Conservation (phyloP, 2,797 vertebrate species). For the Enteromius radiatus region DNA sequence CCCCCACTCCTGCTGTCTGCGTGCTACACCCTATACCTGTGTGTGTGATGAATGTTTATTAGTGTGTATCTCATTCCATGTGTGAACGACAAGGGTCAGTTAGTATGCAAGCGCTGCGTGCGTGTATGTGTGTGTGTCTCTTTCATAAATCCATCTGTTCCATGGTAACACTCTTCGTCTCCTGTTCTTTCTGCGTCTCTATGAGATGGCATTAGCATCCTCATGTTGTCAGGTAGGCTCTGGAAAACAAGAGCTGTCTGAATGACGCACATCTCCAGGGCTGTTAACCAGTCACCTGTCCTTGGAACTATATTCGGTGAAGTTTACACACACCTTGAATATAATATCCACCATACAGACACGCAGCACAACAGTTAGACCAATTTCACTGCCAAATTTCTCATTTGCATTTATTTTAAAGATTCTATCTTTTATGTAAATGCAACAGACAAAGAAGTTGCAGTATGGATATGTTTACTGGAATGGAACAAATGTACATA, state of each 20-base stretch:
- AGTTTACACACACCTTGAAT: constrained; percentile 47
- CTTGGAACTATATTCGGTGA: constrained; percentile 45
- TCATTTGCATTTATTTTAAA: constrained; percentile 59
- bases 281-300: constrained; percentile 48
- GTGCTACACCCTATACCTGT: constrained; percentile 49
- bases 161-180: constrained; percentile 56
- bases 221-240: constrained; percentile 52
- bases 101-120: constrained; percentile 15
- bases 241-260: constrained; percentile 42
- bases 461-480: background rate
- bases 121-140: constrained; percentile 20
- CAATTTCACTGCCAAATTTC: constrained; percentile 64
- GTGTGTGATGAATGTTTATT: constrained; percentile 50
- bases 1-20: constrained; percentile 53
- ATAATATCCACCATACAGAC: constrained; percentile 26
- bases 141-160: constrained; percentile 61
- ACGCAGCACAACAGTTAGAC: constrained; percentile 59
- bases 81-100: constrained; percentile 45
- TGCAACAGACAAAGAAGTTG: constrained; percentile 28
- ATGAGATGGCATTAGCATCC: constrained; percentile 49
- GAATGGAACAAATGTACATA: background rate
- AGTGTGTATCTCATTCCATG: constrained; percentile 54
- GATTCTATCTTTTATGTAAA: constrained; percentile 60
- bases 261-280: constrained; percentile 55
- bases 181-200: constrained; percentile 25